Evolutionary conservation across 2,888 invertebrate species (phyloP), one percentile per base, ranked within the genome.

Genomic region (Melinopterus prodromus): DNA sequence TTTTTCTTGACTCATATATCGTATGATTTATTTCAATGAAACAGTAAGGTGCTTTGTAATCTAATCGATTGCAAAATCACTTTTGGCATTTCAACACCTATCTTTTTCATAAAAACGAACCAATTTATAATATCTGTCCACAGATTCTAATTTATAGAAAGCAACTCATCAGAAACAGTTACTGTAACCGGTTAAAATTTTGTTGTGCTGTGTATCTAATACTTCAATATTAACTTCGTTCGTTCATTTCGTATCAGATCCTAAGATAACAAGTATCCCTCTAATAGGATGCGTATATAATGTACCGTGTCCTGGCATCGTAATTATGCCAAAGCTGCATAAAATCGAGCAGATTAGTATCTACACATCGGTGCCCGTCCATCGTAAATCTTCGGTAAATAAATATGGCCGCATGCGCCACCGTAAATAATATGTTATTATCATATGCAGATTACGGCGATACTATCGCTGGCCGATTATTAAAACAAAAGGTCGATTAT

Each of bases 291-390:
- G 53, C 53, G 53, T 53, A 53, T 53, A 53, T 53, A 53, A 53
- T 53, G 53, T 53, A 53, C 53, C 53, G 53, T 53, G 53, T 53
- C 53, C 53, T 6, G 53, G 53, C 53, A 1, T 2, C 53, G 53
- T 53, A 53, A 53, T 53, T 53, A 53, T 53, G 53, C 53, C 12
- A 53, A 53, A 53, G 53, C 1, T 53, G 53, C 53, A 53, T 53
- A 53, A 53, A 53, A 53, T 53, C 53, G 53, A 53, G 53, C 53
- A 53, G 53, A 53, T 53, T 53, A 53, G 53, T 53, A 53, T 53
- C 53, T 53, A 53, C 53, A 53, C 53, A 53, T 53, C 53, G 53
- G 53, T 53, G 53, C 53, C 53, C 53, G 53, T 53, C 53, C 5
- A 53, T 53, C 53, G 53, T 53, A 53, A 53, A 53, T 53, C 53